These are phyloP conservation scores for Tineola bisselliella DNA, from an alignment of 2,888 invertebrate genomes.

Conservation along the genomic window DNA sequence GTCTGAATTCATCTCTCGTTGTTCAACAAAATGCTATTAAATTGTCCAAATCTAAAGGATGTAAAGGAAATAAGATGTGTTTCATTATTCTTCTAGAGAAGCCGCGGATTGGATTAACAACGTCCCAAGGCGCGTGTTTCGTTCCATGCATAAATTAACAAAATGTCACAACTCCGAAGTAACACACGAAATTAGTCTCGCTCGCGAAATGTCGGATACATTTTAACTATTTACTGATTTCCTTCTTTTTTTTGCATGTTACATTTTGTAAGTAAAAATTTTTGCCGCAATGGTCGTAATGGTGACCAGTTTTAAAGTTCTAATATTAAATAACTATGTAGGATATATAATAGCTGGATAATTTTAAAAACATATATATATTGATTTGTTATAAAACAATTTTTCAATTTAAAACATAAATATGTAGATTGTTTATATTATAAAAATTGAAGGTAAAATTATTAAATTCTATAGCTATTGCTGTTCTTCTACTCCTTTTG, in stretches of 20 bases:
- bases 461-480: neutral
- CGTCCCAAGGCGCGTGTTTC: conserved; percentile 21
- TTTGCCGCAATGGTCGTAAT: too few species aligned
- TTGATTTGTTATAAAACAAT: too few species aligned
- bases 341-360: too few species aligned
- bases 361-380: too few species aligned
- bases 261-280: neutral
- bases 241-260: neutral
- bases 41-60: conserved; percentile 26
- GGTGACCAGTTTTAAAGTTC: too few species aligned
- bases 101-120: conserved; percentile 40
- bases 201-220: neutral
- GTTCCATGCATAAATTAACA: conserved; percentile 12
- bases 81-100: conserved; percentile 25
- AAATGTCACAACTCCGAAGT: conserved; percentile 9
- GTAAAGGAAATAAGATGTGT: conserved; percentile 26
- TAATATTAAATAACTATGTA: too few species aligned
- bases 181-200: neutral
- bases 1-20: conserved; percentile 40
- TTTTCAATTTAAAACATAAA: too few species aligned
- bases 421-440: neutral
- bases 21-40: conserved; percentile 30
- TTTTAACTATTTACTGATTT: neutral
- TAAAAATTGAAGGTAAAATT: neutral
- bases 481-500: neutral